Evolutionary conservation across 2,888 invertebrate species (phyloP).

Genomic region (Scaptomyza flava): DNA sequence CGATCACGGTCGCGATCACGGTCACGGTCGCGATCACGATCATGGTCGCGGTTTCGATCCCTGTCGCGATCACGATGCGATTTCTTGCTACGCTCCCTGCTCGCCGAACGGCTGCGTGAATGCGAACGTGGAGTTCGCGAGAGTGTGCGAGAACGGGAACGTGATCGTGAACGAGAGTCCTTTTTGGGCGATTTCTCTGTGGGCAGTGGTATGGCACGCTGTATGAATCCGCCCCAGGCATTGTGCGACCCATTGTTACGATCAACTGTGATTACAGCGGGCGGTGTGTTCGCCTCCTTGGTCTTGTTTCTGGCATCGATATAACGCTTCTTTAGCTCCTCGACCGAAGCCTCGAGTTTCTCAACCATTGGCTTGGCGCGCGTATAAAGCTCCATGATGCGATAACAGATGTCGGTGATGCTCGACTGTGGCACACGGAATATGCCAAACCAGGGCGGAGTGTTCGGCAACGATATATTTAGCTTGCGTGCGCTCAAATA

Average conservation of each 20-base stretch:
- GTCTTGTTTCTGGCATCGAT: conserved; percentile 85
- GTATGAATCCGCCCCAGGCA: conserved; percentile 89
- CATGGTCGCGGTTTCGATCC: conserved; percentile 35
- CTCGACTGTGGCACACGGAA: conserved; percentile 94
- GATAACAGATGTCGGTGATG: conserved; percentile 92
- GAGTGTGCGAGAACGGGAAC: conserved; percentile 74
- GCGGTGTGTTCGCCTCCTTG: conserved; percentile 82
- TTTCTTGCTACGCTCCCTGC: conserved; percentile 77
- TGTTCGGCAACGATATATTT: conserved; percentile 92
- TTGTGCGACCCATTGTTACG: conserved; percentile 87
- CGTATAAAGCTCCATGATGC: conserved; percentile 93
- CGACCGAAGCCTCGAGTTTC: conserved; percentile 89
- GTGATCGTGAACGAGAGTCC: conserved; percentile 81
- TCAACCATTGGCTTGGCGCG: conserved; percentile 92
- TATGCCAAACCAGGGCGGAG: conserved; percentile 95
- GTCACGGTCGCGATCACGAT: conserved; percentile 23
- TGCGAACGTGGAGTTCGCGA: conserved; percentile 81
- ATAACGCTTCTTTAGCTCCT: conserved; percentile 89
- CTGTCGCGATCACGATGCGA: conserved; percentile 60
- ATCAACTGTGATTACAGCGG: conserved; percentile 85
- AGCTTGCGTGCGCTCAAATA: conserved; percentile 96
- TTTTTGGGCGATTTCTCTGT: conserved; percentile 80
- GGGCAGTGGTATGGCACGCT: conserved; percentile 84
- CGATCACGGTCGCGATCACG: conserved; percentile 32
- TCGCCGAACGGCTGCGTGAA: conserved; percentile 68